Evolutionary conservation across 1,140 invertebrate genomes (phyloP), one percentile per base, ranked within the genome.

Genomic region (Trissolcus basalis): DNA sequence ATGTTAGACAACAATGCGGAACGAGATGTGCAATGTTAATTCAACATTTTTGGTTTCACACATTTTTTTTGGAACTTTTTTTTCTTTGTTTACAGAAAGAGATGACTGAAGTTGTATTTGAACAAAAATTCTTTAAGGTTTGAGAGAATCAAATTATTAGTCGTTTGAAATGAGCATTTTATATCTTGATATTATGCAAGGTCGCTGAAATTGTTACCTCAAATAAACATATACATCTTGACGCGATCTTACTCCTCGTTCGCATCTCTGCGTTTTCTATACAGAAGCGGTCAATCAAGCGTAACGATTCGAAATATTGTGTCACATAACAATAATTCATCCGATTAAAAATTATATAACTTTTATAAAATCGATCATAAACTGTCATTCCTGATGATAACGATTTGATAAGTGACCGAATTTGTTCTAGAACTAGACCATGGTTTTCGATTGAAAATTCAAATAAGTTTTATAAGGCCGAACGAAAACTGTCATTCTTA

Each of bases 131-230:
- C 9, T 39, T 11, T 8, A 39, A 39, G 3, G 9, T 39, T 27
- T 27, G 19, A 27, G 19, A 27, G 19, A 27, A 27, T 27, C 19
- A 27, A 27, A 3, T 27, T 27, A 6, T 27, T 1, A 27, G 6
- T 27, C 6, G 19, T 6, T 6, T 27, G 12, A 35, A 44, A 16
- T 27, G 55, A 47, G 33, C n/a, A 11, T 39, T 39, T 39, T 39
- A n/a, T 39, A 39, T 39, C 36, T 39, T 41, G 68, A 63, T 63
- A 36, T 58, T 32, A 32, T 51, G 56, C 43, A 63, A 71, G 59
- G 59, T 0, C 36, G 19, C 32, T 1, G 39, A 14, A 58, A 65
- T 53, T 48, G 41, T 47, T 41, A 53, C 35, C 6, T 60, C 43
- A 48, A 60, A 64, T 36, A 47, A 49, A 36, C 35, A 43, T 64